These are phyloP conservation scores for Sebastolobus altivelis DNA, from an alignment of 2,797 vertebrate species.

Conservation along the genomic window DNA sequence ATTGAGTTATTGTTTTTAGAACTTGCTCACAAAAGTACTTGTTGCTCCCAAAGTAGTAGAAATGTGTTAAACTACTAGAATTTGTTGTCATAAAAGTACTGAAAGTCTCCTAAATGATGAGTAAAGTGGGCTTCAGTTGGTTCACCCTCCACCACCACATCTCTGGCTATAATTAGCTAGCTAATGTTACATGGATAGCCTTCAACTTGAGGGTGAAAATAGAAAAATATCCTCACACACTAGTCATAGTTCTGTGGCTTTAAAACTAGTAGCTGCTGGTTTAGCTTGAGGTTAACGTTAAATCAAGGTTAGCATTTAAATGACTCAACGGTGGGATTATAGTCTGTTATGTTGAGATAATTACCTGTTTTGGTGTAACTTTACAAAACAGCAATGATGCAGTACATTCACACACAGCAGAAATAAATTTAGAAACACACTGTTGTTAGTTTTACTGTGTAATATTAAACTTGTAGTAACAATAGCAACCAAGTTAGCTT, in stretches of 20 bases:
- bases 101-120: neutral
- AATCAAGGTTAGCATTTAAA: neutral
- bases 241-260: slow-evolving; percentile 1
- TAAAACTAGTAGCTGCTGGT: neutral
- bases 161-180: slow-evolving; percentile 7
- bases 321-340: neutral
- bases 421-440: neutral
- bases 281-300: neutral
- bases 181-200: neutral
- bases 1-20: neutral
- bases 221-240: neutral
- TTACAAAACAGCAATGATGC: neutral
- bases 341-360: neutral
- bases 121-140: neutral
- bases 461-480: neutral
- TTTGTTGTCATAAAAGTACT: neutral
- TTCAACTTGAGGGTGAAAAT: neutral
- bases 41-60: neutral
- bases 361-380: neutral
- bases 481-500: slow-evolving; percentile 27
- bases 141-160: neutral
- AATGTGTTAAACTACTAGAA: neutral
- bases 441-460: neutral
- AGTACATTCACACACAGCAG: neutral
- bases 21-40: neutral